phyloP scores from a whole-genome alignment of 2,113 vertebrate species.

The Ictidomys tridecemlineatus region DNA sequence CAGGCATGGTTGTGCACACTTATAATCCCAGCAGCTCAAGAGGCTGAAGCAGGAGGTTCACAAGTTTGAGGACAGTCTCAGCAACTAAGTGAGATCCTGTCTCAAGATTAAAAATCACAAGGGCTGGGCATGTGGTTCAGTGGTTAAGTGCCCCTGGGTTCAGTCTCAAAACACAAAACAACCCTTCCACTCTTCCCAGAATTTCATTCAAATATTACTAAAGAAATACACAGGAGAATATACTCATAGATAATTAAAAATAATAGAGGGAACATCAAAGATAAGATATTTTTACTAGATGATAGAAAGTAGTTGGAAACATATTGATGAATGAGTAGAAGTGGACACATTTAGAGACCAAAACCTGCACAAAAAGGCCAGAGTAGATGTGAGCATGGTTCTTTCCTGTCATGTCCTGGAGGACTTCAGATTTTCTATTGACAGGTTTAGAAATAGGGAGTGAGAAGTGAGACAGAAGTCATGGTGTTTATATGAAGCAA shows the following conservation, averaged over 20 bases:
- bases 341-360: not conserved
- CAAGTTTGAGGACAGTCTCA: too few species aligned
- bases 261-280: not conserved
- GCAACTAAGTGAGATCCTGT: too few species aligned
- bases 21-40: too few species aligned
- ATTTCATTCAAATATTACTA: constrained; percentile 25
- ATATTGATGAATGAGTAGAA: not conserved
- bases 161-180: not conserved
- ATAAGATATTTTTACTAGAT: not conserved
- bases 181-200: not conserved
- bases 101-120: too few species aligned
- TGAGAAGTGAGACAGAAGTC: not conserved
- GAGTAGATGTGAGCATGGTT: not conserved
- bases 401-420: not conserved
- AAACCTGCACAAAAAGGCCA: not conserved
- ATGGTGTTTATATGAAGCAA: not conserved
- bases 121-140: too few species aligned
- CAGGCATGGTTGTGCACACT: too few species aligned
- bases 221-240: not conserved
- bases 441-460: not conserved
- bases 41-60: too few species aligned
- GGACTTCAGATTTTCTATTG: not conserved
- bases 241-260: too few species aligned
- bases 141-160: too few species aligned
- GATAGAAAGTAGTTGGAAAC: not conserved